phyloP scores from a whole-genome alignment of 2,113 vertebrate species.

The Oncorhynchus masou region DNA sequence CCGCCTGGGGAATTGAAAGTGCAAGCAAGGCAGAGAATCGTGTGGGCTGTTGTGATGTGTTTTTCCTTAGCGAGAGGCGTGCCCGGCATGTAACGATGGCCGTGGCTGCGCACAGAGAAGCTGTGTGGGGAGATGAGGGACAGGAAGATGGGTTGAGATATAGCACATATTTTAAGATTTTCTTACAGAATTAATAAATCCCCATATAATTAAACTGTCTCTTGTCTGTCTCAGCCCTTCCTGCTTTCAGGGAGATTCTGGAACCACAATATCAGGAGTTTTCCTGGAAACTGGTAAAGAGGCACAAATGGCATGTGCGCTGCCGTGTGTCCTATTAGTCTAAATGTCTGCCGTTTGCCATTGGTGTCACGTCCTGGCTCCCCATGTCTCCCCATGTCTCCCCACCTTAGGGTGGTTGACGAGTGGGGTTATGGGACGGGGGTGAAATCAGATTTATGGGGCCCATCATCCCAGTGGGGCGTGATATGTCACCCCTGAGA shows the following conservation, averaged over 20 bases:
- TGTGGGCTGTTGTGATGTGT: constrained; percentile 23
- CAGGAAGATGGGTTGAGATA: constrained; percentile 1
- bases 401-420: not conserved
- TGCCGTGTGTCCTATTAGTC: not conserved
- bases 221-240: not conserved
- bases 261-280: not conserved
- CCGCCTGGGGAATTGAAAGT: constrained; percentile 55
- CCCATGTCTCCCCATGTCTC: constrained; percentile 11
- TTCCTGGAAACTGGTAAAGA: not conserved
- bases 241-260: not conserved
- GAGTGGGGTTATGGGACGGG: not conserved
- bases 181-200: constrained; percentile 19
- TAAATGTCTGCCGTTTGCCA: constrained; percentile 16
- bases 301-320: not conserved
- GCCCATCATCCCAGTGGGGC: constrained; percentile 33
- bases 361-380: constrained; percentile 34
- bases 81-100: constrained; percentile 26
- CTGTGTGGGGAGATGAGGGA: not conserved
- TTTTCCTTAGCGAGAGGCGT: constrained; percentile 16
- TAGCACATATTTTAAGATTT: constrained; percentile 15
- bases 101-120: not conserved
- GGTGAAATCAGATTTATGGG: constrained; percentile 43
- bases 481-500: constrained; percentile 32
- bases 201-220: not conserved
- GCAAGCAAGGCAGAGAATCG: constrained; percentile 33